phyloP scores from a whole-genome alignment of 2,797 vertebrate species.

The Hybognathus amarus region DNA sequence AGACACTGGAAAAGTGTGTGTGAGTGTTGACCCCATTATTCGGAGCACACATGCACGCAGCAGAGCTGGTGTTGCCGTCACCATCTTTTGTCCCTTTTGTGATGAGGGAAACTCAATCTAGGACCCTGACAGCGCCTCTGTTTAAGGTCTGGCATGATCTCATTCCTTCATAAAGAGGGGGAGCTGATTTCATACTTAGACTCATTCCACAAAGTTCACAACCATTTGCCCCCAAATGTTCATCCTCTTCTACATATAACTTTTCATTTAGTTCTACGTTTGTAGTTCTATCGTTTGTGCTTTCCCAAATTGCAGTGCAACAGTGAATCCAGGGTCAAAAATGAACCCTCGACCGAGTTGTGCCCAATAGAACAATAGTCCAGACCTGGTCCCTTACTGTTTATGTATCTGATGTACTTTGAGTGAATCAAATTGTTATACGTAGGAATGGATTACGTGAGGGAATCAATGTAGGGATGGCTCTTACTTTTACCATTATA shows the following conservation, averaged over 20 bases:
- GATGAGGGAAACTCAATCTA: slow-evolving; percentile 59
- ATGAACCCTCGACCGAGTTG: neutral
- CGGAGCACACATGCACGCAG: slow-evolving; percentile 24
- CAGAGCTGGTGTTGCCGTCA: slow-evolving; percentile 43
- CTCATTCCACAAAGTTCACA: slow-evolving; percentile 1
- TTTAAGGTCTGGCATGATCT: slow-evolving; percentile 55
- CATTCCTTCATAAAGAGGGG: slow-evolving; percentile 40
- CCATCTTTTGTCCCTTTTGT: slow-evolving; percentile 53
- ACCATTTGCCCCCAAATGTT: neutral
- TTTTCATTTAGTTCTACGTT: neutral
- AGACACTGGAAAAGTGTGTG: slow-evolving; percentile 15
- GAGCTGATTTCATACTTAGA: slow-evolving; percentile 39
- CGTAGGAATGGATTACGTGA: neutral
- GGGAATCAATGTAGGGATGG: neutral
- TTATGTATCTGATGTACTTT: neutral
- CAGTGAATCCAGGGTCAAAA: neutral
- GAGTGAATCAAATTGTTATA: neutral
- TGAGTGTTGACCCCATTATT: slow-evolving; percentile 38
- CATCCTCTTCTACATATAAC: neutral
- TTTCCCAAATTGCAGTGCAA: neutral
- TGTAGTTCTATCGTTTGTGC: neutral
- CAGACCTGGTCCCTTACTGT: neutral
- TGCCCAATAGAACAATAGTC: neutral
- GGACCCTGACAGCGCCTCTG: slow-evolving; percentile 43
- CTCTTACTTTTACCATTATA: neutral